Base-by-base conservation (phyloP, 1,140 invertebrate genomes). In the Heliconius himera region DNA sequence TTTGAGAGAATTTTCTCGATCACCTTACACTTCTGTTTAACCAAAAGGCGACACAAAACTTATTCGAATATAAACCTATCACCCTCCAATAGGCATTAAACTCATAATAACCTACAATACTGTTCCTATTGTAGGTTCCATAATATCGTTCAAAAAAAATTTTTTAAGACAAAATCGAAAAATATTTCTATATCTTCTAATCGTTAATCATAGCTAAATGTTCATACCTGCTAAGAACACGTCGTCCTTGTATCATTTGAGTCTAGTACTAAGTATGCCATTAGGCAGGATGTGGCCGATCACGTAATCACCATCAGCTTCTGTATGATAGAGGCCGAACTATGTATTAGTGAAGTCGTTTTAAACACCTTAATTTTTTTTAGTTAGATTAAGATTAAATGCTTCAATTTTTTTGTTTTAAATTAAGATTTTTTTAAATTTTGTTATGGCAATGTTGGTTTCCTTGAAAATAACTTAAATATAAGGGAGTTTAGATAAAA, bases 171-270 rank as follows among this genome's bases (percentile, higher is more conserved):
- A 66, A 66, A 22, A 26, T 66, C 13, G 22, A 26, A 13, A 36
- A 29, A 29, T 1, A 29, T 66, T 29, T 26, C 26, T 66, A 26
- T 16, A 66, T 26, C 54, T 22, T n/a, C n/a, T n/a, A n/a, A n/a
- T n/a, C n/a, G n/a, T n/a, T n/a, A n/a, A n/a, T n/a, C n/a, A n/a
- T n/a, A n/a, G 20, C 18, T 56, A 49, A 70, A 66, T 26, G n/a
- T 60, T 41, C 9, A 41, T 16, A 66, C 54, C 54, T 29, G 56
- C 11, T 66, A 13, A 13, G 60, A 77, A 81, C 79, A 77, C 18
- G 74, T 77, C 79, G 79, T 81, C 79, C 79, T 81, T 81, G 79
- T 73, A 33, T 71, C 54, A 80, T 70, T 49, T 70, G 79, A 36
- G 70, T 76, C 78, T 79, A 73, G 74, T 76, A 76, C 41, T 80